Evolutionary conservation across 1,140 invertebrate species (phyloP), one percentile per base, ranked within the genome.

Genomic region (Drosophila neocordata): DNA sequence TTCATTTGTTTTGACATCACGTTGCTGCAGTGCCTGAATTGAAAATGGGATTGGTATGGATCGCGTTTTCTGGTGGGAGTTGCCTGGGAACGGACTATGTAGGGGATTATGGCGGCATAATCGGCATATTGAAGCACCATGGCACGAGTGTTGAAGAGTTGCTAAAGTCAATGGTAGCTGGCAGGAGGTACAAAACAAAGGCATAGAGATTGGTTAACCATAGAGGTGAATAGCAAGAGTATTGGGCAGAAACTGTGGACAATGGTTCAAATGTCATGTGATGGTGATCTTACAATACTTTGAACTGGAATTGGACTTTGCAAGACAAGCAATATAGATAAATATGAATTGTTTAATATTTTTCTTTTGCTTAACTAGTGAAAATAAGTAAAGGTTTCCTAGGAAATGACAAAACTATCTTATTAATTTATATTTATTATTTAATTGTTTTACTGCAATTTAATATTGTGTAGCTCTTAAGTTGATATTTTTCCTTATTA

Each of bases 1-100:
- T 85, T 85, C 83, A 88, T 88, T 88, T 88, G 83, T 88, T 88
- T 88, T 88, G 83, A 88, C 83, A 88, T 88, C 83, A 87, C 83
- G 82, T 85, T 80, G 78, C 71, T 67, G 77, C 73, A 70, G 63
- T 53, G 64, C 27, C 58, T 38, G 41, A 65, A 61, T 51, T 5
- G 51, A 41, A 48, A 48, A 20, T 48, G 41, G 41, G 41, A 11
- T 48, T 48, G 41, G 41, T 18, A 15, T 48, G 15, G 8, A 48
- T 48, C 8, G 37, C 37, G 37, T 13, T 15, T 15, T 8, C 41
- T 11, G 41, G 41, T 15, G n/a, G 41, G 13, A 9, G 41, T 2
- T 24, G 41, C 15, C 22, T 24, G 27, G 27, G 1, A 6, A 18
- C 0, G 11, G 35, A n/a, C 2, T n/a, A 48, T 55, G 24, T 15